A percentile compares a stretch with the other conserved stretches of the same genome.
phyloP scores from a whole-genome alignment of 2,113 vertebrate genomes.

The Paracanthobrama guichenoti region DNA sequence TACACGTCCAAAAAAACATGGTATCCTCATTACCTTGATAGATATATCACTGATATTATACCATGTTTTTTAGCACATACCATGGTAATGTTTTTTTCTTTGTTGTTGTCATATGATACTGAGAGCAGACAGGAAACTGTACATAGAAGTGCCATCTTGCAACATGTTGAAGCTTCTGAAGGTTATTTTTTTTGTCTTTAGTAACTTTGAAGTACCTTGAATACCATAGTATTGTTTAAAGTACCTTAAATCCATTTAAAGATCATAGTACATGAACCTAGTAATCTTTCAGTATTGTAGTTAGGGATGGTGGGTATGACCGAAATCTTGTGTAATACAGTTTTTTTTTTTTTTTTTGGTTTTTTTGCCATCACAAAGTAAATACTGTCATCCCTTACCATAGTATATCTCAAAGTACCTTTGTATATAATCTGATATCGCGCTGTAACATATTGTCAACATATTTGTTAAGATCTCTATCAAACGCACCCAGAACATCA shows the following conservation, averaged over 20 bases:
- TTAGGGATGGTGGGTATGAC: not conserved
- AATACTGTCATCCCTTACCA: not conserved
- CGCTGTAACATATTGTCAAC: not conserved
- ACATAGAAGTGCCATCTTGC: not conserved
- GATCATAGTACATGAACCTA: not conserved
- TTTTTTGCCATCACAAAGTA: not conserved
- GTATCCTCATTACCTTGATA: too few species aligned
- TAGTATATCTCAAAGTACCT: not conserved
- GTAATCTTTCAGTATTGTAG: not conserved
- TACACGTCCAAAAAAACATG: not conserved
- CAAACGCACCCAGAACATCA: not conserved
- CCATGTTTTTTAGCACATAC: not conserved
- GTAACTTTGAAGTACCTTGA: not conserved
- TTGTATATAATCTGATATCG: not conserved
- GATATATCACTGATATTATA: not conserved
- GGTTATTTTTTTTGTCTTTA: not conserved
- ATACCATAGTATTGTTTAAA: not conserved
- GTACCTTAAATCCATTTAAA: not conserved
- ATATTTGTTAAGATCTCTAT: not conserved
- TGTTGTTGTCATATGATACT: not conserved
- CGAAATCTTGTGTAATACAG: not conserved
- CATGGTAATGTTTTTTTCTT: too few species aligned
- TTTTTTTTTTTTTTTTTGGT: not conserved
- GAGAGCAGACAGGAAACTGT: not conserved
- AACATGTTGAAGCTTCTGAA: not conserved